phyloP scores from a whole-genome alignment of 1,140 invertebrate species.

The Diplogasteroides magnus region DNA sequence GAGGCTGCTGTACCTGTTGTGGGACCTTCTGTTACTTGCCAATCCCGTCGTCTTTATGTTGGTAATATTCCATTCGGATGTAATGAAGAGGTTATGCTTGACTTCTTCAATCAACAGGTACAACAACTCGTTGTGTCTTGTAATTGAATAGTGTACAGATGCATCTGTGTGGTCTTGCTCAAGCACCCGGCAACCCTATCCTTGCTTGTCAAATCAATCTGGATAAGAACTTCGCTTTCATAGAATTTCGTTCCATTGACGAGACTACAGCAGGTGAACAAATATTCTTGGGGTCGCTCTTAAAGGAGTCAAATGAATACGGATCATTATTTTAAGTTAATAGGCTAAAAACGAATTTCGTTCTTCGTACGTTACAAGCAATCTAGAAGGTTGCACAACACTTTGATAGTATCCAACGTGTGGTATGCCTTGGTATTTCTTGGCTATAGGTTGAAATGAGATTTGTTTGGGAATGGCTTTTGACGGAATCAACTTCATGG shows the following conservation, averaged over 20 bases:
- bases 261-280: conserved; percentile 99
- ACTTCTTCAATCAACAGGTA: conserved; percentile 95
- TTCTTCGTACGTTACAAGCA: no score
- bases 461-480: conserved; percentile 99
- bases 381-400: no score
- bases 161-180: conserved; percentile 92
- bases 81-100: conserved; percentile 92
- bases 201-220: conserved; percentile 97
- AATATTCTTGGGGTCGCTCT: no score
- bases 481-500: conserved; percentile 99
- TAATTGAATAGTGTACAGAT: conserved; percentile 61
- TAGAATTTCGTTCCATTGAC: conserved; percentile 94
- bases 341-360: no score
- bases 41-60: conserved; percentile 89
- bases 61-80: conserved; percentile 99
- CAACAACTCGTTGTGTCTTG: not conserved
- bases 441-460: no score
- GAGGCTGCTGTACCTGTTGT: conserved; percentile 88
- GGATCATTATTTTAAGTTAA: not conserved
- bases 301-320: not conserved
- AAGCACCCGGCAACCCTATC: conserved; percentile 97
- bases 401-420: no score
- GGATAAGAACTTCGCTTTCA: conserved; percentile 99
- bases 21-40: conserved; percentile 92
- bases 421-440: no score